A percentile compares a stretch with the other conserved stretches of the same genome.
phyloP scores from a whole-genome alignment of 2,888 invertebrate species.

The Phyllotreta cruciferae region DNA sequence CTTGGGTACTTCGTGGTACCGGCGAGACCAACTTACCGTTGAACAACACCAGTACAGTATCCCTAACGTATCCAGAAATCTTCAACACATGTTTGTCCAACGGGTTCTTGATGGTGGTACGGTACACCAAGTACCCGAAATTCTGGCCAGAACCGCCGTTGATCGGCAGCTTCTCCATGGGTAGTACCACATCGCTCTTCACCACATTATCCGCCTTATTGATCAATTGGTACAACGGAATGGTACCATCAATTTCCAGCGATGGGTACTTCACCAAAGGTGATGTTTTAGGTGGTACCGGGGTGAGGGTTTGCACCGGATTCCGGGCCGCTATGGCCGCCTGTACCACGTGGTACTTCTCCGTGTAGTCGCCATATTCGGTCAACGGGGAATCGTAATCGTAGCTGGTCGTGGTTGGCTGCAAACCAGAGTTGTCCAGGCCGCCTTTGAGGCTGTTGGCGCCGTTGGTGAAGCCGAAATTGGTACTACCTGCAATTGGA shows the following conservation, averaged over 20 bases:
- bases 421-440: constrained; percentile 28
- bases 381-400: constrained; percentile 91
- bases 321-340: constrained; percentile 58
- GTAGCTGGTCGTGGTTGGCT: constrained; percentile 56
- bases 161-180: constrained; percentile 55
- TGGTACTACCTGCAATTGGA: constrained; percentile 73
- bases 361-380: constrained; percentile 88
- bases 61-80: constrained; percentile 59
- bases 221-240: constrained; percentile 28
- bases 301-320: constrained; percentile 23
- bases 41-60: constrained; percentile 63
- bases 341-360: constrained; percentile 73
- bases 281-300: constrained; percentile 17
- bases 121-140: constrained; percentile 65
- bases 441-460: constrained; percentile 40
- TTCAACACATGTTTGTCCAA: constrained; percentile 49
- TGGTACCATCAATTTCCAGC: constrained; percentile 21
- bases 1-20: constrained; percentile 45
- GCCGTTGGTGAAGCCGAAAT: constrained; percentile 72
- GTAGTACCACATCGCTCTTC: constrained; percentile 37
- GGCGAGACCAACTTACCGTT: constrained; percentile 51
- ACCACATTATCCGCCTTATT: constrained; percentile 20
- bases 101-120: constrained; percentile 53
- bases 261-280: constrained; percentile 16
- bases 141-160: constrained; percentile 63